These are phyloP conservation scores for Odontophorus gujanensis DNA, from an alignment of 2,113 vertebrate species.

Conservation along the genomic window DNA sequence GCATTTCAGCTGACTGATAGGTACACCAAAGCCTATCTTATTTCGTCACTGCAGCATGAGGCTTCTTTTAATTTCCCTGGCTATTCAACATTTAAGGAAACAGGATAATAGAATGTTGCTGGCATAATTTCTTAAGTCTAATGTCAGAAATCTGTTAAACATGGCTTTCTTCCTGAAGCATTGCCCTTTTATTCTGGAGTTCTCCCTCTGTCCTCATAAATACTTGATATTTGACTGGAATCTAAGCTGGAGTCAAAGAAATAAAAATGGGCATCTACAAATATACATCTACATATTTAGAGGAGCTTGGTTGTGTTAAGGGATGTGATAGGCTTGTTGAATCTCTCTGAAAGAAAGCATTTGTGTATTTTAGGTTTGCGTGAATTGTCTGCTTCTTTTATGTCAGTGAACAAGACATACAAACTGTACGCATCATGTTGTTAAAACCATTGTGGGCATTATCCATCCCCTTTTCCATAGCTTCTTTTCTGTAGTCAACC, in stretches of 20 bases:
- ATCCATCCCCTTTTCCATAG: not conserved
- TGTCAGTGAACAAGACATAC: not conserved
- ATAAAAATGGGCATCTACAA: not conserved
- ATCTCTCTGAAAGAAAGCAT: not conserved
- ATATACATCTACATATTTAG: not conserved
- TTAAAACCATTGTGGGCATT: not conserved
- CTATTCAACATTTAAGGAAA: slow-evolving; percentile 11
- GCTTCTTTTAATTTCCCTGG: slow-evolving; percentile 19
- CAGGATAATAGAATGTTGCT: not conserved
- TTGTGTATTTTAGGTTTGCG: not conserved
- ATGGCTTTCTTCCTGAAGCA: not conserved
- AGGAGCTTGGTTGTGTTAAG: not conserved
- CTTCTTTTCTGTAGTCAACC: not conserved
- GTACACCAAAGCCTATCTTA: slow-evolving; percentile 35
- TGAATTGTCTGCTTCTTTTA: not conserved
- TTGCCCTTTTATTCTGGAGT: not conserved
- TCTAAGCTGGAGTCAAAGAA: not conserved
- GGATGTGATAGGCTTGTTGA: not conserved
- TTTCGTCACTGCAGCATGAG: not conserved
- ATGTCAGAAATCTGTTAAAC: slow-evolving; percentile 11
- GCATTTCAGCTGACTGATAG: slow-evolving; percentile 28
- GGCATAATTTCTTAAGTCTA: not conserved
- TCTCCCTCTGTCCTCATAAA: not conserved
- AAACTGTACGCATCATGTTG: not conserved
- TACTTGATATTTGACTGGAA: not conserved